Base-by-base conservation (phyloP, 2,888 invertebrate genomes). In the Epirrhoe tristata region DNA sequence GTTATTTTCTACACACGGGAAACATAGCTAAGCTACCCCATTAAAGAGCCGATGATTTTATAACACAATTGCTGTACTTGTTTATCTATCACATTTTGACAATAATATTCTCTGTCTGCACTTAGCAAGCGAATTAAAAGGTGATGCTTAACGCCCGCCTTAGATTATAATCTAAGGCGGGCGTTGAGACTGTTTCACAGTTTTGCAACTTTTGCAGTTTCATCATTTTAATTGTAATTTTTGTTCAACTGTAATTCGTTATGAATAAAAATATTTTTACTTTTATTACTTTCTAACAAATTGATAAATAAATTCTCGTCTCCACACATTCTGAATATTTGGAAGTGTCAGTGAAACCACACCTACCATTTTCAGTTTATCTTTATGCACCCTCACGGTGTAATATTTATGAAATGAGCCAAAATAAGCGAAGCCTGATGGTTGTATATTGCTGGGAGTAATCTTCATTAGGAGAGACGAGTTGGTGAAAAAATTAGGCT, bases 351-450 rank as follows among this genome's bases (percentile, higher is more conserved):
- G 10, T 14, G 10, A 16, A 58, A 31, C 39, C 46, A 48, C 32
- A 53, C 6, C 58, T 51, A 50, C 34, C 36, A n/a, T 10, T 51
- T 54, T 54, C 17, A 51, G 48, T 58, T 63, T 69, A 73, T 73
- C 69, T 69, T 67, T 66, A 70, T 73, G 73, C 73, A 71, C 66
- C 69, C 73, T 70, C 63, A 65, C 34, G 64, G 56, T 73, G 71
- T 68, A 73, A 68, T 70, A 71, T 73, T 73, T 70, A 73, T 68
- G 63, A 63, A 66, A 69, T 36, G 51, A 58, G 54, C 43, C 52
- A 12, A 51, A 55, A 62, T 66, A 55, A 67, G 58, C 31, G 63
- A 56, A 52, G 58, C 62, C 39, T 62, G 54, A 58, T 58, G 50
- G 50, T 66, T 66, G 62, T 66, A 62, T 67, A 62, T 58, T 43